A percentile compares a stretch with the other conserved stretches of the same genome.
phyloP scores from a whole-genome alignment of 2,797 vertebrate species.

The Acanthurus tractus region DNA sequence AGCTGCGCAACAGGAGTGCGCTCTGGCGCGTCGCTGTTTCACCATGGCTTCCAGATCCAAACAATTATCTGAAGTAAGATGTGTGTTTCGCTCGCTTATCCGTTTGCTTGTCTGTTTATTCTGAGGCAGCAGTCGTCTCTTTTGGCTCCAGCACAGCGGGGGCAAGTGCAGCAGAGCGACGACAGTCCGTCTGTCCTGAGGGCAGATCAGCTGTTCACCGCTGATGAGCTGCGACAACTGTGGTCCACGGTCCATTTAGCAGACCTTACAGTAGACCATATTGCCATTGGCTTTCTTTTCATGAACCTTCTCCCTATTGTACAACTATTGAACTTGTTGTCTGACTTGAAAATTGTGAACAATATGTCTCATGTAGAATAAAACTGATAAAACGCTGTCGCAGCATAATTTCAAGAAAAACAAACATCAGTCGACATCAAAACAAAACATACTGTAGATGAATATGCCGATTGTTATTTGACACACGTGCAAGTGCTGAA shows the following conservation, averaged over 20 bases:
- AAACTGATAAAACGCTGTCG: background rate
- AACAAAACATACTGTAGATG: background rate
- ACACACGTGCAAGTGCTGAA: background rate
- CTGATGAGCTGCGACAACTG: constrained; percentile 60
- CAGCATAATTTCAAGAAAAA: background rate
- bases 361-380: background rate
- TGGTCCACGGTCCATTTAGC: constrained; percentile 34
- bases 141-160: constrained; percentile 22
- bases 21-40: constrained; percentile 66
- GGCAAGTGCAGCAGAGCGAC: constrained; percentile 34
- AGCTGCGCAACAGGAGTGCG: constrained; percentile 44
- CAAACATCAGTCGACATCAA: background rate
- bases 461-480: background rate
- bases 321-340: background rate
- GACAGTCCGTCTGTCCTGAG: constrained; percentile 35
- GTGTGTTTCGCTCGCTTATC: background rate
- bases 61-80: background rate
- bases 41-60: constrained; percentile 57
- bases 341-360: background rate
- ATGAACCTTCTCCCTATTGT: constrained; percentile 1
- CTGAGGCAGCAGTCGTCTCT: background rate
- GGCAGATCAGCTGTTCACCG: constrained; percentile 56
- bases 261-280: constrained; percentile 27
- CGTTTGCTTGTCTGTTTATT: constrained; percentile 3
- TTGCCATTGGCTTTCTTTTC: background rate